These are phyloP conservation scores for Stomatorhinus walkeri DNA, from an alignment of 2,797 vertebrate genomes.

Conservation along the genomic window DNA sequence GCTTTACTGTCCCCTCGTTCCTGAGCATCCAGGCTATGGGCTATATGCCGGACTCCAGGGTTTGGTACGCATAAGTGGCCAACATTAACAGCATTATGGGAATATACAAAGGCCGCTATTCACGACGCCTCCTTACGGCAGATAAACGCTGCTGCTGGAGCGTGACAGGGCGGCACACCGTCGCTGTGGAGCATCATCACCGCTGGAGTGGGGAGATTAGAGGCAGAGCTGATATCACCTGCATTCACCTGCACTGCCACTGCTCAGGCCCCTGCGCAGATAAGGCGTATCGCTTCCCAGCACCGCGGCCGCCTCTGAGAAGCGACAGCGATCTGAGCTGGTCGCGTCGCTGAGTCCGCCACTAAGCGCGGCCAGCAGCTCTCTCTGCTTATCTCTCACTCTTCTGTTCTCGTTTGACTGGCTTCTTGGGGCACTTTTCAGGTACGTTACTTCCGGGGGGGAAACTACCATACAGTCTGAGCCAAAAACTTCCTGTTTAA, in stretches of 20 bases:
- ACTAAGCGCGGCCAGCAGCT: background rate
- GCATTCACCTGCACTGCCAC: constrained; percentile 27
- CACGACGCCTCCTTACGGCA: background rate
- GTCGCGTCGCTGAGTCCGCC: background rate
- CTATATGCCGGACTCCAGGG: background rate
- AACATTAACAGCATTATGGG: background rate
- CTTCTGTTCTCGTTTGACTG: background rate
- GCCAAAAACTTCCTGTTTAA: background rate
- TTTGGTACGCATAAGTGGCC: background rate
- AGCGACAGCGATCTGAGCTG: constrained; percentile 41
- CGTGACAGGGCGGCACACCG: background rate
- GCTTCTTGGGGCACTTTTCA: background rate
- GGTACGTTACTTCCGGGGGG: background rate
- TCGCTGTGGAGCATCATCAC: constrained; percentile 18
- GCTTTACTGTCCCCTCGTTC: background rate
- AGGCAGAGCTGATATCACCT: constrained; percentile 24
- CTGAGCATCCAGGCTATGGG: background rate
- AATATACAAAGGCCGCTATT: background rate
- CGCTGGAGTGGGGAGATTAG: constrained; percentile 20
- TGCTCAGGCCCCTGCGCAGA: constrained; percentile 21
- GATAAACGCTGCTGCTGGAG: background rate
- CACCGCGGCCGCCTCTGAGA: constrained; percentile 20
- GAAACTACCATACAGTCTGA: background rate
- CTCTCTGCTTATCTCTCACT: background rate
- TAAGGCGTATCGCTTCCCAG: constrained; percentile 31